A percentile compares a stretch with the other conserved stretches of the same genome.
Conservation (phyloP, 2,888 invertebrate species). For the Sinotaia quadrata region DNA sequence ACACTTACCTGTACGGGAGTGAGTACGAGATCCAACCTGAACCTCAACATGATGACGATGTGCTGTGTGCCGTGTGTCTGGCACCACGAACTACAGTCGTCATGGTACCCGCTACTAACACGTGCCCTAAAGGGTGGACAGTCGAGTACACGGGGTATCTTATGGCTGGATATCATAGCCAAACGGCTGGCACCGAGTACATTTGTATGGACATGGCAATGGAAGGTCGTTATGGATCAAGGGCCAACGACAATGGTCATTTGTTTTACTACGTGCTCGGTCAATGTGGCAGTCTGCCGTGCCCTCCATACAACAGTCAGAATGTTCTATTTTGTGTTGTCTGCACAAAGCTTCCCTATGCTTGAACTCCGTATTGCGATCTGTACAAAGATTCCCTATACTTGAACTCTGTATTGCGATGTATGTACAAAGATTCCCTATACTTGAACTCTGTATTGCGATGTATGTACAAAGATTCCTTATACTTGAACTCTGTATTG, state of each 20-base stretch:
- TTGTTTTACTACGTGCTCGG: not conserved
- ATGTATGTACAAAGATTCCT: too few relatives aligned
- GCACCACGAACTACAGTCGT: not conserved
- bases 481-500: too few relatives aligned
- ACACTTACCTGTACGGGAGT: not conserved
- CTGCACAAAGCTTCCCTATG: too few relatives aligned
- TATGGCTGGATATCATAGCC: not conserved
- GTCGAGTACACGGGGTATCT: not conserved
- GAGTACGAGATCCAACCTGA: not conserved
- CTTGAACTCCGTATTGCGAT: too few relatives aligned
- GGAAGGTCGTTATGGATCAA: not conserved
- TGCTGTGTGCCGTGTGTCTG: not conserved
- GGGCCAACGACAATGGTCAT: not conserved
- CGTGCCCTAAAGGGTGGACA: not conserved
- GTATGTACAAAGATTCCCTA: too few relatives aligned
- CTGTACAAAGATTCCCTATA: too few relatives aligned
- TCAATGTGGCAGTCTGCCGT: not conserved
- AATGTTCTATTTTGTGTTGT: not conserved
- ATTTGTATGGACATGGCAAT: not conserved
- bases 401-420: too few relatives aligned
- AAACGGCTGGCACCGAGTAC: not conserved
- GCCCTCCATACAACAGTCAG: not conserved
- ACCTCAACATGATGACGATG: not conserved
- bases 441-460: too few relatives aligned
- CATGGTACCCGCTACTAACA: not conserved